phyloP scores from a whole-genome alignment of 2,888 invertebrate genomes.

The Poecilobothrus nobilitatus region DNA sequence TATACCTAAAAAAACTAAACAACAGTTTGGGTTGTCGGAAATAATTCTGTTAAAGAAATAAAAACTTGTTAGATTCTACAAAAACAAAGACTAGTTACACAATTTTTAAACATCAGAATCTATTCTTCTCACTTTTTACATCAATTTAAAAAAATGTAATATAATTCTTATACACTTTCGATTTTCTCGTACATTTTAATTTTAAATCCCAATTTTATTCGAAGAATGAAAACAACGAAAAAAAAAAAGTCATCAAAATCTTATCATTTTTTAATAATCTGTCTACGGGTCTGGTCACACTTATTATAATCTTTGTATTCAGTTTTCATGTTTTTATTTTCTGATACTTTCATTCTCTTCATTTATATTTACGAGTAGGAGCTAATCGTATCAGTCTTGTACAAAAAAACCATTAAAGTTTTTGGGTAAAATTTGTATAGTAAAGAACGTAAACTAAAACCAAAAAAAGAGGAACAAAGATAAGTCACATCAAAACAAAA shows the following conservation, averaged over 20 bases:
- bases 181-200: no score
- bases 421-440: not conserved
- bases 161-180: no score
- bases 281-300: conserved; percentile 1
- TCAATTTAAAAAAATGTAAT: no score
- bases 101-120: no score
- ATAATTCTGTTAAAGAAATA: no score
- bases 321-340: not conserved
- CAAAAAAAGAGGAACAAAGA: not conserved
- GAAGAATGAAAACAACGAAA: no score
- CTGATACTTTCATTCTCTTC: not conserved
- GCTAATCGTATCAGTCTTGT: not conserved
- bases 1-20: no score
- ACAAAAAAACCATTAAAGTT: not conserved
- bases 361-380: not conserved
- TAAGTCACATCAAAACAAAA: conserved; percentile 4
- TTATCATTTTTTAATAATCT: not conserved
- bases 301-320: not conserved
- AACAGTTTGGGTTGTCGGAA: no score
- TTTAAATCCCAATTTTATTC: no score
- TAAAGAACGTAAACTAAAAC: not conserved
- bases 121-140: no score
- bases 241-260: not conserved
- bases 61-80: no score
- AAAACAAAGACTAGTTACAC: no score